A percentile compares a stretch with the other conserved stretches of the same genome.
Evolutionary conservation across 2,888 invertebrate genomes (phyloP).

Genomic region (Conomelus anceps): DNA sequence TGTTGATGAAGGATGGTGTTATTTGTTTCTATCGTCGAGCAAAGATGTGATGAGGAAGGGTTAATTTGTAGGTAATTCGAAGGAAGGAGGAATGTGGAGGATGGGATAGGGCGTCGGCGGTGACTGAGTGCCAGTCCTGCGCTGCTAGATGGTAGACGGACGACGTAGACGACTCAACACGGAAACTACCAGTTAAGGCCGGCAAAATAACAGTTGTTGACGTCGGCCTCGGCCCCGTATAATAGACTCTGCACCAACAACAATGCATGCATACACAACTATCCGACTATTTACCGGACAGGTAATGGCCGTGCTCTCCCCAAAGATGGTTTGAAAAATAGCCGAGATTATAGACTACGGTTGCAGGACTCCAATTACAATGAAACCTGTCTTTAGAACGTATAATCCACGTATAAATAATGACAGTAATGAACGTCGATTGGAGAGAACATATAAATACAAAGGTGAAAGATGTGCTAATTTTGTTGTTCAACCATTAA

Average conservation of each 20-base stretch:
- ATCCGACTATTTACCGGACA: constrained; percentile 16
- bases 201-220: constrained; percentile 23
- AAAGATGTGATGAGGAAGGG: not conserved
- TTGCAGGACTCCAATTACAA: constrained; percentile 20
- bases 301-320: constrained; percentile 8
- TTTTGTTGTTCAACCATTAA: constrained; percentile 27
- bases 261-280: constrained; percentile 26
- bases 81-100: not conserved
- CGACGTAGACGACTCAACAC: not conserved
- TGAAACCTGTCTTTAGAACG: constrained; percentile 23
- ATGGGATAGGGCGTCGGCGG: not conserved
- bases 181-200: constrained; percentile 20
- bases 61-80: not conserved
- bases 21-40: not conserved
- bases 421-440: constrained; percentile 26
- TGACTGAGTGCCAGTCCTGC: not conserved
- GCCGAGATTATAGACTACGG: constrained; percentile 21
- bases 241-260: constrained; percentile 19
- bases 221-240: not conserved
- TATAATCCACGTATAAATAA: constrained; percentile 24
- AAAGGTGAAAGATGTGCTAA: constrained; percentile 28
- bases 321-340: constrained; percentile 10
- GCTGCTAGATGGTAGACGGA: no score
- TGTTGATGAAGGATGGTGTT: not conserved
- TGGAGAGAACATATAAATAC: constrained; percentile 25